Conservation (phyloP, 2,797 vertebrate genomes). For the Scarus forsteni region DNA sequence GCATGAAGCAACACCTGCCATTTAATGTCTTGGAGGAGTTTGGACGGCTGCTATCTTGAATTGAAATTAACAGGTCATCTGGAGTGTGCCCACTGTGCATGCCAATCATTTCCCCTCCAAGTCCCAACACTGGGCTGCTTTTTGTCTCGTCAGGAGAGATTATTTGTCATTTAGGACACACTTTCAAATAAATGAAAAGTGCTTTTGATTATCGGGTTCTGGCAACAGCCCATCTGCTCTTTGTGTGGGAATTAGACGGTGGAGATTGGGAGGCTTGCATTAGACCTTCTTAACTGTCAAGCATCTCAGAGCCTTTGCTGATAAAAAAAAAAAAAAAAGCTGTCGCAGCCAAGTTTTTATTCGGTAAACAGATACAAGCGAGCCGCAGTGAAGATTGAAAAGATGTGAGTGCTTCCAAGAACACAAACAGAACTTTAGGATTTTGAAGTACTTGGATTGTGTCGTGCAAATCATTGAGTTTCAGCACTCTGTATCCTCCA, state of each 20-base stretch:
- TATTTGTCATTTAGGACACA: slow-evolving; percentile 38
- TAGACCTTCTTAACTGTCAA: slow-evolving; percentile 21
- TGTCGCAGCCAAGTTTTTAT: slow-evolving; percentile 7
- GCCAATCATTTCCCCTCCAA: slow-evolving; percentile 16
- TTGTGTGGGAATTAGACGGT: slow-evolving; percentile 40
- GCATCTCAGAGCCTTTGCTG: slow-evolving; percentile 5
- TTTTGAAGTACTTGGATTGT: not conserved
- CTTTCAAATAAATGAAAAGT: slow-evolving; percentile 62
- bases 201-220: slow-evolving; percentile 58
- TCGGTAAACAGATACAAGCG: not conserved
- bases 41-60: not conserved
- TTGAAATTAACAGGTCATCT: not conserved
- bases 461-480: not conserved
- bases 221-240: slow-evolving; percentile 46
- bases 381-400: slow-evolving; percentile 6
- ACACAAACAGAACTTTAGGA: not conserved
- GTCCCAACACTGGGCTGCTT: not conserved
- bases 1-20: slow-evolving; percentile 19
- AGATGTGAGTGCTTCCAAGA: not conserved
- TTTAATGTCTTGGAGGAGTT: not conserved
- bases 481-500: not conserved
- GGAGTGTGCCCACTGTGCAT: not conserved
- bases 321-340: slow-evolving; percentile 14
- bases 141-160: slow-evolving; percentile 7
- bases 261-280: slow-evolving; percentile 28